Base-by-base conservation (phyloP, 2,797 vertebrate species). In the Podarcis siculus region DNA sequence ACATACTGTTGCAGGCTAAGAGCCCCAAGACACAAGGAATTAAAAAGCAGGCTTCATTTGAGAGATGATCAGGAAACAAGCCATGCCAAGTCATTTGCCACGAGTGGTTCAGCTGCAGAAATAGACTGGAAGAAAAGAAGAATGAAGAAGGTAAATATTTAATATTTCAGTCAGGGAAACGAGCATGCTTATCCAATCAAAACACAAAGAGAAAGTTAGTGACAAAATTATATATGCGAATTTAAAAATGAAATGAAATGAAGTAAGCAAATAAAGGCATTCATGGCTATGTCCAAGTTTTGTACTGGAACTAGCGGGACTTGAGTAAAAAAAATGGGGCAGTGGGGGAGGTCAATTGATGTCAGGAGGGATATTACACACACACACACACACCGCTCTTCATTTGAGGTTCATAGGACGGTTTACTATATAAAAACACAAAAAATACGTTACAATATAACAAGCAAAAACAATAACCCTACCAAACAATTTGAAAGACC, bases 21-120 rank as follows among this genome's bases (percentile, higher is more conserved):
- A 94, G 92, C 94, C 92, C 81, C 92, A 90, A 95, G 87, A 95
- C 86, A 92, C 32, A 0, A 15, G 92, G 93, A 92, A 95, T 95
- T 94, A 94, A 95, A 95, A 95, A 94, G 94, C 93, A 72, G 90
- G 92, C 92, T 95, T 96, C 94, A 95, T 76, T 82, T 92, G 95
- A 93, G 90, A 91, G 93, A 96, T 94, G 92, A 95, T 88, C 92
- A 90, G 89, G 94, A 94, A 95, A 86, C 91, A 93, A 92, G 92
- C 79, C 92, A 94, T 91, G 92, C 92, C 94, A 95, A 92, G 92
- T 90, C 93, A 88, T 94, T 91, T 88, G 91, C 86, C 79, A 79
- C 90, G 32, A 55, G 67, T 89, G 93, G 92, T 92, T 96, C 94
- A 96, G 93, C 95, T 96, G 92, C 94, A 96, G 95, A 96, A 96